Evolutionary conservation across 2,888 invertebrate species (phyloP).

Genomic region (Agrochola lychnidis): DNA sequence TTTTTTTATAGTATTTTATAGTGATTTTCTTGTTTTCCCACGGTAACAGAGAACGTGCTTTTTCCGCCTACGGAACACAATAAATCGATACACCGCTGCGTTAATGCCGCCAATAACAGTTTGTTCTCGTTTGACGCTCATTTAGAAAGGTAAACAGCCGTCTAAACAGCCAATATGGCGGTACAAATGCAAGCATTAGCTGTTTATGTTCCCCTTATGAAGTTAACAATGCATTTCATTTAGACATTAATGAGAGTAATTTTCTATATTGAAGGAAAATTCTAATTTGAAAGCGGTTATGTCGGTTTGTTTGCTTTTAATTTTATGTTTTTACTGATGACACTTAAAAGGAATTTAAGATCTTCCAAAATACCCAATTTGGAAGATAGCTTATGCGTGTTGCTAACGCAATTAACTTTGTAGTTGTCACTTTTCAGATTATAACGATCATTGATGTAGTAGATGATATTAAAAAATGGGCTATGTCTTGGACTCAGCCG

Average conservation of each 20-base stretch:
- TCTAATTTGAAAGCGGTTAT: slow-evolving; percentile 11
- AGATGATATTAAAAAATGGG: not conserved
- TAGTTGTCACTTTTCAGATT: not conserved
- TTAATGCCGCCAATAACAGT: slow-evolving; percentile 82
- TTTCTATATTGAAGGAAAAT: slow-evolving; percentile 45
- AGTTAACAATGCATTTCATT: slow-evolving; percentile 71
- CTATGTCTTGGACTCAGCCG: too few relatives aligned
- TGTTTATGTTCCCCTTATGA: slow-evolving; percentile 72
- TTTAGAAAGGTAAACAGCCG: slow-evolving; percentile 83
- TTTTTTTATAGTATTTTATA: slow-evolving; percentile 59
- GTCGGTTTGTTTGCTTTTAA: slow-evolving; percentile 10
- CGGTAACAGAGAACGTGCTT: slow-evolving; percentile 60
- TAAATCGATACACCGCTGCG: slow-evolving; percentile 83
- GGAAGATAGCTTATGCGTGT: too few relatives aligned
- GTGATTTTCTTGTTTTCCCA: slow-evolving; percentile 66
- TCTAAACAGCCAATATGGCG: slow-evolving; percentile 81
- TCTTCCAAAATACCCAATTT: too few relatives aligned
- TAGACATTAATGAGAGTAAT: slow-evolving; percentile 60
- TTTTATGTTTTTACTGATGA: not conserved
- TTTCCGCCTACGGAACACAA: slow-evolving; percentile 72
- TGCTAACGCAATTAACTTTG: not conserved
- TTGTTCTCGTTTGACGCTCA: slow-evolving; percentile 85
- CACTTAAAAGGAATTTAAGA: too few relatives aligned
- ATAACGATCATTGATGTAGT: not conserved
- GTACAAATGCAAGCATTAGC: slow-evolving; percentile 79